Percentiles rank a stretch among this genome's conserved stretches.
These are phyloP conservation scores for Macrochelys suwanniensis DNA, from an alignment of 2,797 vertebrate species.

Conservation along the genomic window DNA sequence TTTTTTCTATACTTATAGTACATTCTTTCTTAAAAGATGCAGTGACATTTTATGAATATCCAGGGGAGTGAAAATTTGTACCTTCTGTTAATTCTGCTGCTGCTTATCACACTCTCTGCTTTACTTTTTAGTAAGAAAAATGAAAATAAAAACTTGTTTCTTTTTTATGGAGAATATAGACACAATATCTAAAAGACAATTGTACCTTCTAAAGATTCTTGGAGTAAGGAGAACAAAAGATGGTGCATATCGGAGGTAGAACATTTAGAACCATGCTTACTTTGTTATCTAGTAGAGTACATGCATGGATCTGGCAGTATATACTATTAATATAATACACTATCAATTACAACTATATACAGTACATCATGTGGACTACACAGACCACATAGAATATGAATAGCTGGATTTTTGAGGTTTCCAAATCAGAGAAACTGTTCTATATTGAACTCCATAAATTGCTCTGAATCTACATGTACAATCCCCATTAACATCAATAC, in stretches of 20 bases:
- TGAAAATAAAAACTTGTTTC: not conserved
- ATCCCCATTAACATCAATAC: slow-evolving; percentile 23
- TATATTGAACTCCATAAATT: slow-evolving; percentile 1
- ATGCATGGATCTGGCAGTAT: not conserved
- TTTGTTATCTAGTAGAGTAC: not conserved
- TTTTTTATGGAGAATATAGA: not conserved
- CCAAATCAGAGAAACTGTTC: slow-evolving; percentile 1
- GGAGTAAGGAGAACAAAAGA: not conserved
- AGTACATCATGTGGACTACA: not conserved
- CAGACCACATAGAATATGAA: not conserved
- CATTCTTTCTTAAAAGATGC: slow-evolving; percentile 46
- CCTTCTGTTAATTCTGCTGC: slow-evolving; percentile 24
- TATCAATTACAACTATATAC: not conserved
- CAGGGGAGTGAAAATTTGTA: slow-evolving; percentile 19
- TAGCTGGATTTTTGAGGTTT: not conserved
- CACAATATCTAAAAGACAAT: not conserved
- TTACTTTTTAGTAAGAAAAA: not conserved
- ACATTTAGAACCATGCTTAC: not conserved
- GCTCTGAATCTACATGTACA: slow-evolving; percentile 1
- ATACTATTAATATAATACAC: not conserved
- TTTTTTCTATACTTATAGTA: not conserved
- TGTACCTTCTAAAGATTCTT: not conserved
- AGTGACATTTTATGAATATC: slow-evolving; percentile 24
- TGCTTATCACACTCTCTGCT: slow-evolving; percentile 3
- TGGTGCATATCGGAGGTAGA: not conserved